These are phyloP conservation scores for Amiota communis DNA, from an alignment of 2,888 invertebrate species.

Conservation along the genomic window DNA sequence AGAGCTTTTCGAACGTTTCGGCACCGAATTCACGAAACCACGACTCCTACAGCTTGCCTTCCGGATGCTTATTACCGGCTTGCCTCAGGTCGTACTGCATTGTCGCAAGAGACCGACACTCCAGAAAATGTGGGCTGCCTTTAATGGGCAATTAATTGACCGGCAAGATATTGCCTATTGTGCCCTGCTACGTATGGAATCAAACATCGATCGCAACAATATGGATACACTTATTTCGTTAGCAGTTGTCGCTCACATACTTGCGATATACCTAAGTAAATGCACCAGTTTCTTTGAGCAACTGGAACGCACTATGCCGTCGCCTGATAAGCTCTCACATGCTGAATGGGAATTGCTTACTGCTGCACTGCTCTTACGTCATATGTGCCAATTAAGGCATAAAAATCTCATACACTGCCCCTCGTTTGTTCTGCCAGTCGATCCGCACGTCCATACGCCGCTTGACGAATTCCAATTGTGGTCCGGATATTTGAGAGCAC, in stretches of 20 bases:
- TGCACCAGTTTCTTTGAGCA: conserved; percentile 58
- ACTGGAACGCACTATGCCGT: conserved; percentile 55
- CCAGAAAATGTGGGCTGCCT: conserved; percentile 56
- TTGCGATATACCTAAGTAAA: conserved; percentile 57
- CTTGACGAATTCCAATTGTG: conserved; percentile 55
- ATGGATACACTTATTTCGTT: conserved; percentile 46
- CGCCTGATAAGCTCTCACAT: conserved; percentile 52
- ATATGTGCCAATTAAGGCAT: conserved; percentile 57
- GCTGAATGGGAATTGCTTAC: conserved; percentile 58
- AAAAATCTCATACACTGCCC: conserved; percentile 58
- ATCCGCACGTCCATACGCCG: conserved; percentile 58
- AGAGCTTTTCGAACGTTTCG: conserved; percentile 57
- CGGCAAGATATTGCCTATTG: conserved; percentile 56
- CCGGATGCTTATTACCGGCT: conserved; percentile 57
- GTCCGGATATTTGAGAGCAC: conserved; percentile 52
- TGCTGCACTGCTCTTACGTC: conserved; percentile 56
- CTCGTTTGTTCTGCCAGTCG: conserved; percentile 58
- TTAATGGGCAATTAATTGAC: conserved; percentile 55
- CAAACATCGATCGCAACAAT: conserved; percentile 48
- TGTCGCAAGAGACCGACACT: conserved; percentile 60
- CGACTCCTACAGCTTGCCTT: conserved; percentile 57
- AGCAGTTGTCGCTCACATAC: conserved; percentile 54
- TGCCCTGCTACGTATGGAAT: conserved; percentile 52
- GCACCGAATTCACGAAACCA: conserved; percentile 54
- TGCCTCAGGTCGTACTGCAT: conserved; percentile 55